Evolutionary conservation across 2,888 invertebrate genomes (phyloP), one percentile per base, ranked within the genome.

Genomic region (Cantharis nigra): DNA sequence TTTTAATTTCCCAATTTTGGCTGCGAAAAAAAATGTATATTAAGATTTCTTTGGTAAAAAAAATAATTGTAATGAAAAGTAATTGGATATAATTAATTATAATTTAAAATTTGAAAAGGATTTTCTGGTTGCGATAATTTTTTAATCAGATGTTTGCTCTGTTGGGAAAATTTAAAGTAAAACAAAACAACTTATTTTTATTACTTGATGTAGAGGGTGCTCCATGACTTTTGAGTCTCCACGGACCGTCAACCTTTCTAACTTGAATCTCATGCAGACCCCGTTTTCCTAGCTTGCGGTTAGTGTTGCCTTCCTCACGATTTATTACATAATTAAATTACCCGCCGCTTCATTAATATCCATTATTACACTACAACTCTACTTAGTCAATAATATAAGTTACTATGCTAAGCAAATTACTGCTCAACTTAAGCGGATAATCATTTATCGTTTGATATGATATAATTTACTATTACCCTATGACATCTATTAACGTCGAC

Each of bases 261-360:
- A 76, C 70, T 76, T 75, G 77, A 79, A 76, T 76, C 78, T 80
- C 80, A 70, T 76, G 80, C 77, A 79, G 74, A 74, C 77, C 65
- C n/a, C 78, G 80, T 78, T 81, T 79, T 75, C 78, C 79, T 75
- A 77, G 78, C 79, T 82, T 79, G 80, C 77, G 81, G 80, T 79
- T 74, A 72, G 76, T 70, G 72, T 76, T 77, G 81, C 77, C 81
- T 79, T 80, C 73, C 79, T 79, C 73, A 80, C 84, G 83, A 84
- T 84, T 84, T 84, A 84, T 84, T 84, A 83, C 83, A 82, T 84
- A 84, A 84, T 84, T 84, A 84, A 84, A 84, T 84, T 83, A 83
- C 78, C 81, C 83, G 80, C 80, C 83, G 82, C 83, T 84, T 84
- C 84, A 84, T 84, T 84, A 84, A 84, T 84, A 84, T 83, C 84